Percentiles rank a stretch among this genome's conserved stretches.
phyloP scores from a whole-genome alignment of 2,797 vertebrate species.

The Eulemur coronatus region DNA sequence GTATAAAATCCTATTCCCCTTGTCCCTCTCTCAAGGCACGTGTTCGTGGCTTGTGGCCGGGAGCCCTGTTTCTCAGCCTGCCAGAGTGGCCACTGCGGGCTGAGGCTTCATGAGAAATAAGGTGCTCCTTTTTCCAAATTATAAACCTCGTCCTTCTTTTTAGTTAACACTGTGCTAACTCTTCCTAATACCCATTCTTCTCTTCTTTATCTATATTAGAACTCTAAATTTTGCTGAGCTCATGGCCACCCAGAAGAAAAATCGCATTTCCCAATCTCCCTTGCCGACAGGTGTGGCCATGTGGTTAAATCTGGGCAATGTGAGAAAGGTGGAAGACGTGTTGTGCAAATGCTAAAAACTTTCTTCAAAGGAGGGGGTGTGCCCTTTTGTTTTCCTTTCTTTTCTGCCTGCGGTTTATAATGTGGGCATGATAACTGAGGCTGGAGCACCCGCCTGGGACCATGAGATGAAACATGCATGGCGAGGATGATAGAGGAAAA shows the following conservation, averaged over 20 bases:
- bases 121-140: not conserved
- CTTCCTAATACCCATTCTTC: not conserved
- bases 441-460: not conserved
- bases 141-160: too few relatives aligned
- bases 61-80: not conserved
- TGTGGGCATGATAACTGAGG: not conserved
- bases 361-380: not conserved
- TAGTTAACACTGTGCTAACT: not conserved
- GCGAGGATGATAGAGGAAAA: not conserved
- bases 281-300: not conserved
- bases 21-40: not conserved
- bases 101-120: not conserved
- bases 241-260: not conserved
- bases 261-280: not conserved
- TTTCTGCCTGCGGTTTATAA: not conserved
- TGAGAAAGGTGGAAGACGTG: not conserved
- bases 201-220: not conserved
- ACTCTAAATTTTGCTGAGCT: not conserved
- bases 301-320: not conserved
- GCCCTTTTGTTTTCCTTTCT: not conserved
- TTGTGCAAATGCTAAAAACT: not conserved
- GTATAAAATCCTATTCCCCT: not conserved
- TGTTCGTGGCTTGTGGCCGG: not conserved
- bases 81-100: not conserved
- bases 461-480: not conserved